These are phyloP conservation scores for Nestor notabilis DNA, from an alignment of 2,113 vertebrate species.

Conservation along the genomic window DNA sequence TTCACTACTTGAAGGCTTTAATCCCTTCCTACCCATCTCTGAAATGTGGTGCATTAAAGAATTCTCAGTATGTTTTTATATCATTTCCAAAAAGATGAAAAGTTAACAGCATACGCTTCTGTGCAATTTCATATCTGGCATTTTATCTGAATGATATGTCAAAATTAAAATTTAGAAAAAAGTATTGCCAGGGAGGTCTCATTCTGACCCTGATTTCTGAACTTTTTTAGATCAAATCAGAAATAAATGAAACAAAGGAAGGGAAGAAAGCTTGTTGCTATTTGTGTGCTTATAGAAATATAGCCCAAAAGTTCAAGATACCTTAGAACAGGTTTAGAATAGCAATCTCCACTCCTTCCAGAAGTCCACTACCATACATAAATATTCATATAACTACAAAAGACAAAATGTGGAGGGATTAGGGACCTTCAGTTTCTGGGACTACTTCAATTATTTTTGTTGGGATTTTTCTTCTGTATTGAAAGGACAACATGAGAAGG, in stretches of 20 bases:
- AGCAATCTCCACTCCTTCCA: neutral
- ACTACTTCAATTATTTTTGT: neutral
- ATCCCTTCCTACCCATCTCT: constrained; percentile 2
- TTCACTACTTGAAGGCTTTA: constrained; percentile 28
- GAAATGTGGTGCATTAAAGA: constrained; percentile 23
- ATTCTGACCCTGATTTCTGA: neutral
- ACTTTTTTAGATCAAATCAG: neutral
- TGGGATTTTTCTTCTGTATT: neutral
- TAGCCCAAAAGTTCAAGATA: neutral
- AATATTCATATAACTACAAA: neutral
- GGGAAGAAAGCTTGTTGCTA: neutral
- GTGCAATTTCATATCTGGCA: neutral
- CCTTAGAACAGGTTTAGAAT: neutral
- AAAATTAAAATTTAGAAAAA: neutral
- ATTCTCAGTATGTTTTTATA: neutral
- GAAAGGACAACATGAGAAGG: neutral
- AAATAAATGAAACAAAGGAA: neutral
- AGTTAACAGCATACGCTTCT: neutral
- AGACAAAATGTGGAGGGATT: neutral
- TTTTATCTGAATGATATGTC: neutral
- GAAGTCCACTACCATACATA: neutral
- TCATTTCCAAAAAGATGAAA: constrained; percentile 20
- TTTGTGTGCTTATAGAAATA: neutral
- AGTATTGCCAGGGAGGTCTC: neutral
- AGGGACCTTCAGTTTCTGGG: neutral